phyloP scores from a whole-genome alignment of 2,797 vertebrate genomes.

The Clarias pachynema region DNA sequence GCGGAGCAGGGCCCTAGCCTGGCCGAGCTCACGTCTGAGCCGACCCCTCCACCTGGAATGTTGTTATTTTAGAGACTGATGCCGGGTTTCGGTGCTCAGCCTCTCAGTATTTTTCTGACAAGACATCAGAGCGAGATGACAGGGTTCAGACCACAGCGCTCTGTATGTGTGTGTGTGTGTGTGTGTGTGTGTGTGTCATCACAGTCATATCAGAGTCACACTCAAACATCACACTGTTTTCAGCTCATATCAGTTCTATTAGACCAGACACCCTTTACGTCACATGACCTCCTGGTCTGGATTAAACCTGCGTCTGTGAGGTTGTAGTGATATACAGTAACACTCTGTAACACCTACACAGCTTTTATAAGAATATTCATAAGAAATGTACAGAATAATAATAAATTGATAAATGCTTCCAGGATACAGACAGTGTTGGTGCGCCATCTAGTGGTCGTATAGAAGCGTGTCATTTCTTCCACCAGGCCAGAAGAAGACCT shows the following conservation, averaged over 20 bases:
- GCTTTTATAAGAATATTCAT: background rate
- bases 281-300: background rate
- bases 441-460: background rate
- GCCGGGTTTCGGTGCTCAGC: background rate
- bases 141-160: background rate
- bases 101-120: background rate
- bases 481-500: background rate
- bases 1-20: background rate
- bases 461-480: background rate
- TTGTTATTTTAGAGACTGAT: background rate
- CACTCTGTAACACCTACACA: no score
- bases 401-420: background rate
- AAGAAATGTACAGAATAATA: background rate
- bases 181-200: background rate
- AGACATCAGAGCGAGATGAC: background rate
- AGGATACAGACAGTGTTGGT: background rate
- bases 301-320: background rate
- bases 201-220: background rate
- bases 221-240: background rate
- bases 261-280: background rate
- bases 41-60: background rate
- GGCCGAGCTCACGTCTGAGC: background rate
- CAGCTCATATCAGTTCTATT: background rate
- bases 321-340: background rate
- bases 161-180: background rate